Percentiles rank a stretch among this genome's conserved stretches.
These are phyloP conservation scores for Meriones psammophilus DNA, from an alignment of 2,797 vertebrate genomes.

Conservation along the genomic window DNA sequence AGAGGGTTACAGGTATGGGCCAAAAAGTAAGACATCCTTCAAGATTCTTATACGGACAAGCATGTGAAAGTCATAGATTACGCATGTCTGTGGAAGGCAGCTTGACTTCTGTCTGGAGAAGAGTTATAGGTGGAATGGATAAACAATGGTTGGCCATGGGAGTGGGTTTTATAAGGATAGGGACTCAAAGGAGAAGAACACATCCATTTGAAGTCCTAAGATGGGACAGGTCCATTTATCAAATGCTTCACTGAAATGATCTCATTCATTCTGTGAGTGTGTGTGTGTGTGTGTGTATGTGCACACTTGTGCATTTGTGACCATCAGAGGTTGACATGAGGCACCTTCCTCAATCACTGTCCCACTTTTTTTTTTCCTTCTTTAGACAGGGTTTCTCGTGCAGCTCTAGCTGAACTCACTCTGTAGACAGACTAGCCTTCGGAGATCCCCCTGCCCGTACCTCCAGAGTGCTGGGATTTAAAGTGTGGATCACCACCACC, in stretches of 20 bases:
- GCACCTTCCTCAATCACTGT: neutral
- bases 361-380: too few relatives aligned
- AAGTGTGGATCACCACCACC: too few relatives aligned
- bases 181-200: neutral
- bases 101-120: neutral
- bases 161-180: neutral
- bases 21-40: neutral
- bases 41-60: neutral
- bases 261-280: neutral
- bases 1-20: neutral
- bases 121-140: neutral
- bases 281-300: too few relatives aligned
- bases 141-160: neutral
- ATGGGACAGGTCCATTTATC: neutral
- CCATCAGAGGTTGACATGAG: neutral
- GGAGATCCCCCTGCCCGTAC: too few relatives aligned
- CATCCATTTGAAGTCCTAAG: neutral
- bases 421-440: too few relatives aligned
- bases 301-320: neutral
- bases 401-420: too few relatives aligned
- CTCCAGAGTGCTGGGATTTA: too few relatives aligned
- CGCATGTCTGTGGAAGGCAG: neutral
- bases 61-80: neutral
- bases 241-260: neutral
- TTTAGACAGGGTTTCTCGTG: too few relatives aligned